Conservation (phyloP, 2,888 invertebrate genomes). For the Entomobrya multifasciata region DNA sequence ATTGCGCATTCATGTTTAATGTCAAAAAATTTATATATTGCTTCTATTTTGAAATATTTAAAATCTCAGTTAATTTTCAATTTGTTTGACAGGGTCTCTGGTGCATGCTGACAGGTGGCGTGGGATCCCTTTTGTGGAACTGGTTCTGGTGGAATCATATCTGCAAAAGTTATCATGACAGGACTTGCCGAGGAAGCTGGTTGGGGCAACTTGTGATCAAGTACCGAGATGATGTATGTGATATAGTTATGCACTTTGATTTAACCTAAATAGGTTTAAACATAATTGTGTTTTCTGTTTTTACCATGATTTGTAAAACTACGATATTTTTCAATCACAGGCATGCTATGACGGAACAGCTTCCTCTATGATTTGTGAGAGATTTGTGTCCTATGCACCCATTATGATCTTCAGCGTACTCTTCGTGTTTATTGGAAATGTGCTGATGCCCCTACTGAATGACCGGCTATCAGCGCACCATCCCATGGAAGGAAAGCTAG, state of each 20-base stretch:
- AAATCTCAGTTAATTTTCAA: background rate
- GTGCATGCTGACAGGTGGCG: background rate
- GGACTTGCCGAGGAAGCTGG: constrained; percentile 45
- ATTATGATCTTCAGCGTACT: constrained; percentile 24
- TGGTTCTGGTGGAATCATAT: constrained; percentile 62
- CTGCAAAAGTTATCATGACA: constrained; percentile 63
- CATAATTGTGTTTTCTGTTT: background rate
- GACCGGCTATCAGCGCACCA: constrained; percentile 3
- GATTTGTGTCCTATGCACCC: constrained; percentile 54
- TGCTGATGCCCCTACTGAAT: constrained; percentile 38
- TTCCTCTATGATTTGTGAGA: constrained; percentile 57
- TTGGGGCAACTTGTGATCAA: constrained; percentile 48
- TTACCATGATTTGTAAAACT: background rate
- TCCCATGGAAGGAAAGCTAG: background rate
- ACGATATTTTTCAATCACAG: constrained; percentile 19
- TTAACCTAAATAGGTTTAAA: no score
- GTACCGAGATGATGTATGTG: constrained; percentile 54
- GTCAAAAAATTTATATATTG: background rate
- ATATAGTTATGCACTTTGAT: no score
- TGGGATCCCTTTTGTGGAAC: constrained; percentile 46
- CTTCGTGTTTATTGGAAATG: constrained; percentile 43
- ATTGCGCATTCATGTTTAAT: no score
- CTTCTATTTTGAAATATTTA: constrained; percentile 6
- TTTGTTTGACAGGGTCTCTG: constrained; percentile 23
- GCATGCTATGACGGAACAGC: constrained; percentile 58